Evolutionary conservation across 2,888 invertebrate species (phyloP).

Genomic region (Drosophila kanekoi): DNA sequence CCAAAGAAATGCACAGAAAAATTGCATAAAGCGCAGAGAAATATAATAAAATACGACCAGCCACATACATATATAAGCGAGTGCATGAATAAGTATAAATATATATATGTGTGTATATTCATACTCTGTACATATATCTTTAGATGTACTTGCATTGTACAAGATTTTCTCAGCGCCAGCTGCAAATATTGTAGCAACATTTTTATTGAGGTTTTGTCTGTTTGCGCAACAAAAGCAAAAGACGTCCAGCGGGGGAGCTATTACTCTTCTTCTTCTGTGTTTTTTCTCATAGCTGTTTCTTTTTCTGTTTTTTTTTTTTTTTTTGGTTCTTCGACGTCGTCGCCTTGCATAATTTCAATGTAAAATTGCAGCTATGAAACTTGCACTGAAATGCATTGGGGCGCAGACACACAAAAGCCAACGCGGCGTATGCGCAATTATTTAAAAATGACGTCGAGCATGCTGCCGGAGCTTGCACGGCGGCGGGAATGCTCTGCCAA

Average conservation of each 20-base stretch:
- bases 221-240: constrained; percentile 74
- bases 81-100: constrained; percentile 30
- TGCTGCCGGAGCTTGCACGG: constrained; percentile 5
- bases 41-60: constrained; percentile 57
- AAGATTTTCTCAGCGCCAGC: constrained; percentile 72
- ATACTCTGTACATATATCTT: constrained; percentile 22
- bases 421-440: constrained; percentile 80
- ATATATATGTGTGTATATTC: constrained; percentile 16
- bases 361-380: constrained; percentile 73
- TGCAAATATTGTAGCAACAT: constrained; percentile 80
- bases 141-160: constrained; percentile 62
- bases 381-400: constrained; percentile 73
- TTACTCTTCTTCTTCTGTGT: constrained; percentile 47
- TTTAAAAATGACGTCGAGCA: constrained; percentile 59
- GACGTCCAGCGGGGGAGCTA: constrained; percentile 56
- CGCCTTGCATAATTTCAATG: constrained; percentile 74
- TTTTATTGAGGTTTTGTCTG: constrained; percentile 82
- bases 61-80: constrained; percentile 33
- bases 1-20: constrained; percentile 47
- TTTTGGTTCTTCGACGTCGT: constrained; percentile 38
- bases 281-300: constrained; percentile 11
- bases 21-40: constrained; percentile 57
- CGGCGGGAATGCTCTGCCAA: constrained; percentile 47
- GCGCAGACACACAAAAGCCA: constrained; percentile 71
- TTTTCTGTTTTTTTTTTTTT: constrained; percentile 9